Base-by-base conservation (phyloP, 1,140 invertebrate species). In the Drosophila subpulchrella region DNA sequence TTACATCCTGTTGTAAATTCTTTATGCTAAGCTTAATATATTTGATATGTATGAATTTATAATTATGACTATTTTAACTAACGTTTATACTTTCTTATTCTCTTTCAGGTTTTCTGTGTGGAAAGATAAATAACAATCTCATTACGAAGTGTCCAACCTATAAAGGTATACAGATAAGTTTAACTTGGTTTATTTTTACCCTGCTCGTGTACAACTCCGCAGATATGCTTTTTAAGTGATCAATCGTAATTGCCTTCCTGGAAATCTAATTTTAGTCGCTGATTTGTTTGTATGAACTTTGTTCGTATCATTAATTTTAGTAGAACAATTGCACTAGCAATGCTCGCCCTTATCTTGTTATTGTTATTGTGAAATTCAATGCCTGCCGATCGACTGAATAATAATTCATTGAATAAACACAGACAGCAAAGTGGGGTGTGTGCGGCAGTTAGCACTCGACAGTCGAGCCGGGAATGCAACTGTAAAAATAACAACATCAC, bases 361-460 rank as follows among this genome's bases (percentile, higher is more conserved):
- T 78, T 79, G 75, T 78, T 78, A 79, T 78, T 78, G 75, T 73
- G 76, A 78, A 78, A 78, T 78, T 72, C 76, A 59, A 62, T 74
- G 54, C 72, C 66, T 73, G 46, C 62, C 70, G 42, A 54, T 73
- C 70, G 66, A 17, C 30, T 77, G 66, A 77, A 62, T 71, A 63
- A 70, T 76, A 77, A 60, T 77, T 80, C 62, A 70, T 79, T 80
- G 57, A 79, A 70, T 53, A 79, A 80, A 75, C 44, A 73, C 58
- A 50, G 34, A 41, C 34, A 34, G 50, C 20, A 8, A n/a, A 7
- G 34, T 2, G 32, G 34, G 51, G 27, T 24, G 44, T 20, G 30
- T 53, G 34, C 36, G 13, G 41, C 30, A 41, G 50, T 59, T 57
- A 58, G 34, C 42, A 46, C 53, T 59, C 10, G 20, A 17, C 47